Evolutionary conservation across 1,140 invertebrate species (phyloP).

Genomic region (Drosophila serrata): DNA sequence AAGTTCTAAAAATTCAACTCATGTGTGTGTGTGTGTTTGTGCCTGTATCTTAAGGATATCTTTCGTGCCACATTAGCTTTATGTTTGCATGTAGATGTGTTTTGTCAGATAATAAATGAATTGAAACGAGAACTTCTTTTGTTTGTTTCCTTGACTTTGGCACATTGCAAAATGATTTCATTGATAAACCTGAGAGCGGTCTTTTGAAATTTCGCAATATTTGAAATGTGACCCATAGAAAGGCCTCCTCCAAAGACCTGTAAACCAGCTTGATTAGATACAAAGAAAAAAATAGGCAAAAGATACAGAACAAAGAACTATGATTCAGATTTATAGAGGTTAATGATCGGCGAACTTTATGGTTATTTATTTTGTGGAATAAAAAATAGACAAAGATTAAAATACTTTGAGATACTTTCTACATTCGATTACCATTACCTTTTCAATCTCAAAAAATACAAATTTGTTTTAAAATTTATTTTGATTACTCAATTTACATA

Average conservation of each 20-base stretch:
- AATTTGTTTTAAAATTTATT: neutral
- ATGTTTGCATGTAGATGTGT: conserved; percentile 56
- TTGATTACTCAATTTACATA: conserved; percentile 24
- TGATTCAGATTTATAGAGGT: conserved; percentile 30
- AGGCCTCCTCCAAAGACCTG: neutral
- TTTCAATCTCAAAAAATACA: neutral
- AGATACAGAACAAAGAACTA: conserved; percentile 35
- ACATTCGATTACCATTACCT: neutral
- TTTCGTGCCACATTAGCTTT: conserved; percentile 65
- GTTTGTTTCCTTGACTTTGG: conserved; percentile 42
- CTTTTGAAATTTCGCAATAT: conserved; percentile 62
- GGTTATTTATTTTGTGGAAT: conserved; percentile 5
- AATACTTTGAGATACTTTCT: neutral
- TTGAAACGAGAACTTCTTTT: conserved; percentile 49
- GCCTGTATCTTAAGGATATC: conserved; percentile 47
- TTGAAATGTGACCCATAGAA: conserved; percentile 49
- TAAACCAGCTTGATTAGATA: conserved; percentile 18
- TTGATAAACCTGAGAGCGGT: conserved; percentile 40
- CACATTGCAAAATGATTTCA: conserved; percentile 31
- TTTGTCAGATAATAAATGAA: conserved; percentile 61
- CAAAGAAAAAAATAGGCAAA: neutral
- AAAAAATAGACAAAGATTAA: neutral
- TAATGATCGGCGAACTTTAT: conserved; percentile 42
- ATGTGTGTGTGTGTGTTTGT: neutral
- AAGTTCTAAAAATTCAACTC: conserved; percentile 1